Evolutionary conservation across 2,113 vertebrate genomes (phyloP).

Genomic region (Ameiurus melas): DNA sequence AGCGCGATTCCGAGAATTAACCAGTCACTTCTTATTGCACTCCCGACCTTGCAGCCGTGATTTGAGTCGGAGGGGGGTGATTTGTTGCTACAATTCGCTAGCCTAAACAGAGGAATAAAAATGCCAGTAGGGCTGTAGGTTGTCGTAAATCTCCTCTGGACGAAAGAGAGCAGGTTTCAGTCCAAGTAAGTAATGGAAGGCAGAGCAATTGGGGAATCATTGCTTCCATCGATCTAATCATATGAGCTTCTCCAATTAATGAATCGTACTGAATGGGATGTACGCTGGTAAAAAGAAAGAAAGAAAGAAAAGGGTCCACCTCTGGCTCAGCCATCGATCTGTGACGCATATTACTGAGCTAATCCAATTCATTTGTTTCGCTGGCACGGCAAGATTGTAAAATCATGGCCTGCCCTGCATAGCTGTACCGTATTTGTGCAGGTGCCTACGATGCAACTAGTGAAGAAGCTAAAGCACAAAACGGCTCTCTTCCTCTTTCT

Average conservation of each 20-base stretch:
- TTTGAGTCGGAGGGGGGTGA: slow-evolving; percentile 64
- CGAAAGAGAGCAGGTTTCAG: background rate
- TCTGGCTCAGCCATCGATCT: slow-evolving; percentile 68
- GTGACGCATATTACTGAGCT: slow-evolving; percentile 65
- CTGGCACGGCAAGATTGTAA: slow-evolving; percentile 55
- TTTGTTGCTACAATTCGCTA: slow-evolving; percentile 62
- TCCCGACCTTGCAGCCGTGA: slow-evolving; percentile 68
- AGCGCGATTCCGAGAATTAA: slow-evolving; percentile 44
- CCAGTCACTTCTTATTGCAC: slow-evolving; percentile 68
- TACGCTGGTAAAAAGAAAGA: background rate
- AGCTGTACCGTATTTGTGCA: background rate
- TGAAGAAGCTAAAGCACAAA: background rate
- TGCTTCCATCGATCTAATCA: slow-evolving; percentile 19
- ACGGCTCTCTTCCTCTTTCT: slow-evolving; percentile 39
- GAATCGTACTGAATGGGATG: background rate
- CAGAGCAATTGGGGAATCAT: background rate
- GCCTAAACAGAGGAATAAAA: slow-evolving; percentile 57
- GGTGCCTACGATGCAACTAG: background rate
- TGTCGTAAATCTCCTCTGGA: slow-evolving; percentile 49
- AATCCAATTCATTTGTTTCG: slow-evolving; percentile 68
- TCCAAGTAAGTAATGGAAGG: slow-evolving; percentile 8
- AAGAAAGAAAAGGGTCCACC: slow-evolving; percentile 48
- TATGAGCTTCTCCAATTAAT: slow-evolving; percentile 29
- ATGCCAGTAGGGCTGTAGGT: slow-evolving; percentile 49
- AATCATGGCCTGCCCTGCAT: slow-evolving; percentile 50